Evolutionary conservation across 2,113 vertebrate species (phyloP).

Genomic region (Hippocampus mohnikei): DNA sequence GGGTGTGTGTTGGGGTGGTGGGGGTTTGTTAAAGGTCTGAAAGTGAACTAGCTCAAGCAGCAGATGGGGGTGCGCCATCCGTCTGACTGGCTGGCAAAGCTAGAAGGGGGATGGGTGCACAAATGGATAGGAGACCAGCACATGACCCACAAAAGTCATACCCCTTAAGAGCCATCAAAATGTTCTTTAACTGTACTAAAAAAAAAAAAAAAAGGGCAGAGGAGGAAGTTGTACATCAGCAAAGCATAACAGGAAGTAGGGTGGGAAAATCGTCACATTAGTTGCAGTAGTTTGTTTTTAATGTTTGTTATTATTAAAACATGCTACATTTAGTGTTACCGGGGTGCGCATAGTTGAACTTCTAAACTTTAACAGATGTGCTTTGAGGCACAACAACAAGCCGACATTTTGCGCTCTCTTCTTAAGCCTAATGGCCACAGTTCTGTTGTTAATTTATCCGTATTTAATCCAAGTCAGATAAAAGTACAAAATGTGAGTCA

Average conservation of each 20-base stretch:
- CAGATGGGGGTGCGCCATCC: constrained; percentile 26
- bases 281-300: not conserved
- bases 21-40: constrained; percentile 24
- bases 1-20: not conserved
- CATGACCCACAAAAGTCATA: constrained; percentile 14
- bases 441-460: not conserved
- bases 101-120: constrained; percentile 18
- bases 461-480: not conserved
- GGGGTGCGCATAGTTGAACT: not conserved
- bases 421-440: not conserved
- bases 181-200: not conserved
- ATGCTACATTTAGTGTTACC: not conserved
- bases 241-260: constrained; percentile 13
- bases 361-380: constrained; percentile 19
- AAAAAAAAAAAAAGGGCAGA: not conserved
- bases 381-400: constrained; percentile 7
- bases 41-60: constrained; percentile 23
- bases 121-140: constrained; percentile 10
- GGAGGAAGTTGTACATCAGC: not conserved
- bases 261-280: not conserved
- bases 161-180: not conserved
- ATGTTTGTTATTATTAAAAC: not conserved
- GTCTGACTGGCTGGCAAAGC: constrained; percentile 22
- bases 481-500: constrained; percentile 1
- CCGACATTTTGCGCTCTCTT: not conserved